Evolutionary conservation across 2,113 vertebrate genomes (phyloP), one percentile per base, ranked within the genome.

Genomic region (Nerophis lumbriciformis): DNA sequence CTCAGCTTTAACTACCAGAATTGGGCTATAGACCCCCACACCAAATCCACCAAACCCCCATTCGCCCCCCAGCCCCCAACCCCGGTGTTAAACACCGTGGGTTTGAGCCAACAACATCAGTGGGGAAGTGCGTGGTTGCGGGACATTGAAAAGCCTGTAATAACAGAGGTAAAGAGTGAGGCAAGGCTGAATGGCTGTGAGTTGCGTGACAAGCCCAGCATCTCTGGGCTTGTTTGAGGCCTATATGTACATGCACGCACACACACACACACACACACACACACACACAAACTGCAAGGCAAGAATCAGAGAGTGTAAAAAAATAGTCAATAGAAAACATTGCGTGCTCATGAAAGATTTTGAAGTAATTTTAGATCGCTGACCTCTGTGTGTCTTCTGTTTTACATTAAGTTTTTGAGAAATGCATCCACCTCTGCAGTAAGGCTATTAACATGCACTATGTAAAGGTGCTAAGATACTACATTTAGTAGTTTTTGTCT

Each of bases 201-300:
- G 83, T 85, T 91, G 87, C 85, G 77, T 93, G 92, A 92, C 90
- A 92, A 88, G 87, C 86, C 82, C 88, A 86, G 83, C 73, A 74
- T 91, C 90, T 90, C 85, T 78, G 83, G 86, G 75, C 76, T 86
- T 86, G 78, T 83, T 57, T 72, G 73, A 88, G 89, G 83, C 90
- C 89, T 89, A 85, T 86, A 79, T 83, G 66, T 68, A 83, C 47
- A 48, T 55, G 8, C 57, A 69, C 63, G 4, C 65, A 15, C 12
- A 45, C 42, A 45, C 42, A 51, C 68, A 63, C 59, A 47, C 66
- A 63, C 28, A 49, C 78, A 69, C 77, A 73, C 81, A 80, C 71
- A 70, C 77, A 70, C 79, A 75, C 47, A 28, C 60, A 3, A 62
- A 53, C 62, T 88, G 65, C 78, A 90, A 81, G 88, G 83, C 87